Base-by-base conservation (phyloP, 2,797 vertebrate genomes). In the Benthosema pterotum region DNA sequence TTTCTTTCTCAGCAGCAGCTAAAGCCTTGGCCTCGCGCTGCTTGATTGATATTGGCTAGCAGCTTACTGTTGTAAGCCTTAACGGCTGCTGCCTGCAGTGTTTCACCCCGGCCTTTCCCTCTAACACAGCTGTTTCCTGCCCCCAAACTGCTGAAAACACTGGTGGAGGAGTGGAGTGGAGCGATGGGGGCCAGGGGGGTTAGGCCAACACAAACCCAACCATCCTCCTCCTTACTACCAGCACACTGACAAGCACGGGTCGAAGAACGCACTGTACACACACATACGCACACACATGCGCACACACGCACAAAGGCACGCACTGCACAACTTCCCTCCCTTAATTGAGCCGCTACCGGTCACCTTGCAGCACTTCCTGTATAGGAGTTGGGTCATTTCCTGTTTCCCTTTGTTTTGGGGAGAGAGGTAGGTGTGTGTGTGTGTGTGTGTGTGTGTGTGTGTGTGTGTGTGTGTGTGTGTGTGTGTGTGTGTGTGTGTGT, bases 71-170 rank as follows among this genome's bases (percentile, higher is more conserved):
- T 51, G 75, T 70, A 88, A 85, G 71, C 85, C 83, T 84, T 83
- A 87, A 91, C 80, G 85, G 85, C 82, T 86, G 78, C 63, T 69
- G 71, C 78, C 75, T 72, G 79, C 75, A 85, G 76, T 75, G 79
- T 75, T 72, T 80, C 83, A 85, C 77, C 69, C 72, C 83, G 72
- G 77, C 72, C 78, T 82, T 68, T 50, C 72, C 87, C 82, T 70
- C n/a, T n/a, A n/a, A 65, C 78, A 87, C 90, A 93, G 92, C 91
- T 94, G 91, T 91, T 93, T 94, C 93, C 88, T 83, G 80, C 82
- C 74, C 77, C 53, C 78, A 87, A 87, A 91, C 90, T 93, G 89
- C 85, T 93, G 83, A 85, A n/a, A 87, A 89, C 78, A 90, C 87
- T 80, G 75, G 77, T 83, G 70, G 19, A 76, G 75, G 67, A 74